Conservation (phyloP, 2,797 vertebrate species). For the Squalus acanthias region DNA sequence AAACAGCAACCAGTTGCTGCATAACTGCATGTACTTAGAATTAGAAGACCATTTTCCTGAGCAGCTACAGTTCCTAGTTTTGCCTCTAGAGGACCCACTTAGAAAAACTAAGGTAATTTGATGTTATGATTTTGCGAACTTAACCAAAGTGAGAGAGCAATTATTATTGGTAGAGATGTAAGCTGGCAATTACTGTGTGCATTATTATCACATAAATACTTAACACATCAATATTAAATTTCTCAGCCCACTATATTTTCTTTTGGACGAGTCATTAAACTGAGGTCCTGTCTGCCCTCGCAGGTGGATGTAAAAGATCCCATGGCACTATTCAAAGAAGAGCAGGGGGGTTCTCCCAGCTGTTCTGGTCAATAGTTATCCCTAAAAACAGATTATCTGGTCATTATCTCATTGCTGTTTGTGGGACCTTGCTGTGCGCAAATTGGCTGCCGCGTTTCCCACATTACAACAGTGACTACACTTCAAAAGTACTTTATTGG, state of each 20-base stretch:
- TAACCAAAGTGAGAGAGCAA: background rate
- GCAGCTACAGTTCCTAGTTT: background rate
- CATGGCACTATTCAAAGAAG: background rate
- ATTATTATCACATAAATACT: background rate
- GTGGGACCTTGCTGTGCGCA: background rate
- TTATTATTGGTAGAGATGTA: background rate
- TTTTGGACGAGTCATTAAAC: too few species aligned
- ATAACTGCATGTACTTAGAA: background rate
- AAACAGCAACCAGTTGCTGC: background rate
- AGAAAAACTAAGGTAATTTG: background rate
- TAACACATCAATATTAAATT: background rate
- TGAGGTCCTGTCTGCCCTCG: background rate
- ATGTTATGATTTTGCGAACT: background rate
- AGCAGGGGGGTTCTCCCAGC: background rate
- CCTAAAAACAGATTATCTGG: background rate
- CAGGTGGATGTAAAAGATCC: background rate
- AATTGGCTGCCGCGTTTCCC: background rate
- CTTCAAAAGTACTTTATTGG: too few species aligned
- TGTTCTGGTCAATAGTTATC: background rate
- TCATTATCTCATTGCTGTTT: background rate
- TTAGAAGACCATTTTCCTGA: background rate
- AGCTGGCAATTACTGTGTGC: background rate
- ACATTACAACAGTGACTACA: background rate
- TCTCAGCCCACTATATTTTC: background rate
- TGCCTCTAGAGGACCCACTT: background rate